Percentiles rank a stretch among this genome's conserved stretches.
These are phyloP conservation scores for Allygus modestus DNA, from an alignment of 2,888 invertebrate genomes.

Conservation along the genomic window DNA sequence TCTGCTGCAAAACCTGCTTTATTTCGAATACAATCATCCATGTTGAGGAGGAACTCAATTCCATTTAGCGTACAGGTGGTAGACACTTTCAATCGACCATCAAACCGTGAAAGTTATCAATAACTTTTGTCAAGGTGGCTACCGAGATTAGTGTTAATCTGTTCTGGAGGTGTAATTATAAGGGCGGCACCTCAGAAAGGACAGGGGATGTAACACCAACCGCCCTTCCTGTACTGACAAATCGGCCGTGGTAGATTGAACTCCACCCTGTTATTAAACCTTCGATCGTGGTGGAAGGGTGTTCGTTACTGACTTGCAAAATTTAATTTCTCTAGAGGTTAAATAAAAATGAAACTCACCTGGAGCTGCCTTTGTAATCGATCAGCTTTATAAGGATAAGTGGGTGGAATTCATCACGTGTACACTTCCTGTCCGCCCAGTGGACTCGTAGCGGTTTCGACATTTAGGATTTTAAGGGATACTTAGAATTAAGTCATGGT, in stretches of 20 bases:
- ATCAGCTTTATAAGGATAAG: background rate
- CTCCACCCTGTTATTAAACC: slow-evolving; percentile 48
- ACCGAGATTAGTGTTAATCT: slow-evolving; percentile 40
- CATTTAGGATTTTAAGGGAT: too few relatives aligned
- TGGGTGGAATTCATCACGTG: background rate
- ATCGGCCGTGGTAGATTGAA: background rate
- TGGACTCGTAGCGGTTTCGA: too few relatives aligned
- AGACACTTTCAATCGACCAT: slow-evolving; percentile 14
- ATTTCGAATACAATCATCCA: too few relatives aligned
- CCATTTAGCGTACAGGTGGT: too few relatives aligned
- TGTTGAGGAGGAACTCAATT: too few relatives aligned
- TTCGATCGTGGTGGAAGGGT: slow-evolving; percentile 17
- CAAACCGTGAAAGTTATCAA: slow-evolving; percentile 61
- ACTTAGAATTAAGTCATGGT: too few relatives aligned
- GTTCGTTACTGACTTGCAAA: slow-evolving; percentile 55
- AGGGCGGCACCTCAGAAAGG: slow-evolving; percentile 55
- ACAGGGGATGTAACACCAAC: slow-evolving; percentile 25
- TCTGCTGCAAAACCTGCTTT: too few relatives aligned
- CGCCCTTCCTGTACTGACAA: slow-evolving; percentile 55
- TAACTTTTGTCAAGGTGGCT: slow-evolving; percentile 57
- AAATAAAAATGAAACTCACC: slow-evolving; percentile 13
- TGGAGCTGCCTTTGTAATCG: background rate
- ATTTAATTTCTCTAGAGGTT: slow-evolving; percentile 10
- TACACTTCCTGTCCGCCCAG: slow-evolving; percentile 14
- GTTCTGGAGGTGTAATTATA: slow-evolving; percentile 59